A percentile compares a stretch with the other conserved stretches of the same genome.
These are phyloP conservation scores for Aphis gossypii DNA, from an alignment of 1,140 invertebrate species.

Conservation along the genomic window DNA sequence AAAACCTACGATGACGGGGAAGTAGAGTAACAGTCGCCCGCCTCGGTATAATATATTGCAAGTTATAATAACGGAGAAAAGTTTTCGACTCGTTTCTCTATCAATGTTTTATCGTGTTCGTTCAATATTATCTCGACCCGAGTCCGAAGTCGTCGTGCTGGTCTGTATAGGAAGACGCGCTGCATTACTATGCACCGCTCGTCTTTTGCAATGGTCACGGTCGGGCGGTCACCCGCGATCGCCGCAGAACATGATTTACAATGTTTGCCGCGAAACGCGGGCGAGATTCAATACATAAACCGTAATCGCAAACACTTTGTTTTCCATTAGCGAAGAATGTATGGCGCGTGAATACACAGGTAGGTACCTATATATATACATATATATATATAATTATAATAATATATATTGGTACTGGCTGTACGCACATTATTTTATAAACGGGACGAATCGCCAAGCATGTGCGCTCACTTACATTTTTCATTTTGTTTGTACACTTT, in stretches of 20 bases:
- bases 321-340: slow-evolving; percentile 53
- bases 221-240: slow-evolving; percentile 18
- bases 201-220: slow-evolving; percentile 25
- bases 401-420: too few species aligned
- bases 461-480: too few species aligned
- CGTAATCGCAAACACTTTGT: slow-evolving; percentile 50
- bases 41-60: neutral
- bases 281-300: neutral
- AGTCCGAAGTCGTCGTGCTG: neutral
- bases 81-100: neutral
- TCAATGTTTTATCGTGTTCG: neutral
- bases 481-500: too few species aligned
- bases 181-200: neutral
- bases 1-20: too few species aligned
- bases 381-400: neutral
- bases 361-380: neutral
- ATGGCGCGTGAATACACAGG: neutral
- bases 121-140: neutral
- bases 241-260: slow-evolving; percentile 26
- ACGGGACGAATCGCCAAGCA: too few species aligned
- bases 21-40: too few species aligned
- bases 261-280: neutral
- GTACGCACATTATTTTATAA: neutral
- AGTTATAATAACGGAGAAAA: neutral
- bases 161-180: neutral